Percentiles rank a stretch among this genome's conserved stretches.
These are phyloP conservation scores for Rhynchonycteris naso DNA, from an alignment of 2,797 vertebrate genomes.

Conservation along the genomic window DNA sequence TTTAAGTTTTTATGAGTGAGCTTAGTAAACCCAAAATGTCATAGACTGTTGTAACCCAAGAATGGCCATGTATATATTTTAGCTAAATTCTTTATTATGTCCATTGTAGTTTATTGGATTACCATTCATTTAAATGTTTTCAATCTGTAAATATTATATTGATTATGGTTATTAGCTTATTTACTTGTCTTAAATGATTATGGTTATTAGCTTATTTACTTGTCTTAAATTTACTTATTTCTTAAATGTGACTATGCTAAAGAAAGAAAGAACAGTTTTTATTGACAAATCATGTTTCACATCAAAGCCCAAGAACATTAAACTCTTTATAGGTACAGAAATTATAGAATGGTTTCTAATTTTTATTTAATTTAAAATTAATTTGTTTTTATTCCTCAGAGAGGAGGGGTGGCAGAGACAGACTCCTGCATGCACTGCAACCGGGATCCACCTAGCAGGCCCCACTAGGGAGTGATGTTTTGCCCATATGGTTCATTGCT, in stretches of 20 bases:
- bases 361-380: no score
- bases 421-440: no score
- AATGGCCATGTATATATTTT: neutral
- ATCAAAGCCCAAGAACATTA: neutral
- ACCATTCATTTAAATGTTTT: slow-evolving; percentile 20
- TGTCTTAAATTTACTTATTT: neutral
- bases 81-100: slow-evolving; percentile 11
- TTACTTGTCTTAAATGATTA: slow-evolving; percentile 18
- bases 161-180: slow-evolving; percentile 11
- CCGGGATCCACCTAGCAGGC: no score
- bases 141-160: neutral
- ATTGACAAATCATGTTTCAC: neutral
- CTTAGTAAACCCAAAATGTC: no score
- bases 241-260: slow-evolving; percentile 22
- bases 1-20: no score
- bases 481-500: no score
- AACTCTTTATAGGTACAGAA: neutral
- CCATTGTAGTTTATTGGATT: neutral
- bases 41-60: no score
- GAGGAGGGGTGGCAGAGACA: no score
- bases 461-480: no score
- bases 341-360: slow-evolving; percentile 22
- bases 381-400: no score
- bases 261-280: slow-evolving; percentile 35
- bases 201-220: slow-evolving; percentile 30